Evolutionary conservation across 2,797 vertebrate species (phyloP).

Genomic region (Neosilurus hyrtlii): DNA sequence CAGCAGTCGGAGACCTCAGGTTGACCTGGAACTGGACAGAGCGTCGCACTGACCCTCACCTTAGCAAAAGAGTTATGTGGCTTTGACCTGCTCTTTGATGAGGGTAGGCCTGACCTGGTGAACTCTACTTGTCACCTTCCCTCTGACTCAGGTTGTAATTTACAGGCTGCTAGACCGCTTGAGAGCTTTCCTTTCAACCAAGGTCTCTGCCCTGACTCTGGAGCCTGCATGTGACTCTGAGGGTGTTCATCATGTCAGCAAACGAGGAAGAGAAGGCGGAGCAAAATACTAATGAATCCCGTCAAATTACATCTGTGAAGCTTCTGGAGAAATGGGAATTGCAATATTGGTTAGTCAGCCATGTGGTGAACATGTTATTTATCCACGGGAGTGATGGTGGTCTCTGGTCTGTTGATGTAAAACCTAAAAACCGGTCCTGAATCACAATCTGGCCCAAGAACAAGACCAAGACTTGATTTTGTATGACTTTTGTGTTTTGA

Average conservation of each 20-base stretch:
- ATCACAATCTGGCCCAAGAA: constrained; percentile 1
- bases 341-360: constrained; percentile 33
- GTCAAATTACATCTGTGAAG: constrained; percentile 62
- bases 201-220: constrained; percentile 60
- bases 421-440: background rate
- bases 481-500: background rate
- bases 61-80: constrained; percentile 79
- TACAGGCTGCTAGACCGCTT: constrained; percentile 63
- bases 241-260: constrained; percentile 65
- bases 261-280: constrained; percentile 45
- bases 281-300: constrained; percentile 68
- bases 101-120: constrained; percentile 67
- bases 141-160: constrained; percentile 66
- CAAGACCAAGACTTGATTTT: background rate
- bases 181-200: constrained; percentile 56
- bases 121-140: constrained; percentile 54
- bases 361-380: constrained; percentile 24
- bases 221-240: constrained; percentile 61
- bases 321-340: constrained; percentile 35
- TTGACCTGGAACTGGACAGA: constrained; percentile 70
- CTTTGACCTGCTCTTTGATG: constrained; percentile 77
- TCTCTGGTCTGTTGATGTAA: background rate
- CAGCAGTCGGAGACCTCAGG: constrained; percentile 72
- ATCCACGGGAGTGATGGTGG: constrained; percentile 6
- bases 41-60: constrained; percentile 75